Evolutionary conservation across 2,113 vertebrate species (phyloP).

Genomic region (Plestiodon gilberti): DNA sequence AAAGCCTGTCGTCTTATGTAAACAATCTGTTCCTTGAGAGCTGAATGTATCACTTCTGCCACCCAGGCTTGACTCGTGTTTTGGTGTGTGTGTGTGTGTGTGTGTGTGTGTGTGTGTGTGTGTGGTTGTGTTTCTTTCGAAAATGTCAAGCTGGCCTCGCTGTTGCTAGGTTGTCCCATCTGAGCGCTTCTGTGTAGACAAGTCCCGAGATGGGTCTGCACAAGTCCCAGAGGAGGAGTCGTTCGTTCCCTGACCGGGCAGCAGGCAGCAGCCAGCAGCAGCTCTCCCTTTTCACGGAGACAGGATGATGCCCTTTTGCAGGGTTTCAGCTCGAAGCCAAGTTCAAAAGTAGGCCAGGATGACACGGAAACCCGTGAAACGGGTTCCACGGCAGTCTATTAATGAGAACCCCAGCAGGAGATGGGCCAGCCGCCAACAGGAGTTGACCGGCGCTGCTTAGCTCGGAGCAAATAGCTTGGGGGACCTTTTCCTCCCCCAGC

Average conservation of each 20-base stretch:
- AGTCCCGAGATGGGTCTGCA: background rate
- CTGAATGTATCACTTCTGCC: background rate
- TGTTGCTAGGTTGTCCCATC: background rate
- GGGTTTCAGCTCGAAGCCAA: conserved; percentile 28
- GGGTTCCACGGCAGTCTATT: background rate
- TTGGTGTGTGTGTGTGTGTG: too few relatives aligned
- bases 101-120: too few relatives aligned
- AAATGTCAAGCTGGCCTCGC: background rate
- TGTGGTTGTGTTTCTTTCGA: background rate
- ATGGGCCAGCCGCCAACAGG: background rate
- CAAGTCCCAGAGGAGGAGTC: background rate
- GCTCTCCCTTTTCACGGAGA: conserved; percentile 1
- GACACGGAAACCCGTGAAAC: conserved; percentile 7
- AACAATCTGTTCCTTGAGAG: background rate
- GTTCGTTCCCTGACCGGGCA: background rate
- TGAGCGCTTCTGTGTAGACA: background rate
- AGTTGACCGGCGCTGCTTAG: background rate
- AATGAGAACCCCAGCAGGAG: background rate
- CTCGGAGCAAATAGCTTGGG: background rate
- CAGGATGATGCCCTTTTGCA: background rate
- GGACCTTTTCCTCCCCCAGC: background rate
- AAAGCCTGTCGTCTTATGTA: too few relatives aligned
- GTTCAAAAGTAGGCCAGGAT: conserved; percentile 48
- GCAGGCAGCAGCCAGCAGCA: too few relatives aligned
- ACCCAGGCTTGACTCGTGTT: background rate